These are phyloP conservation scores for Centroberyx gerrardi DNA, from an alignment of 2,797 vertebrate genomes.

Conservation along the genomic window DNA sequence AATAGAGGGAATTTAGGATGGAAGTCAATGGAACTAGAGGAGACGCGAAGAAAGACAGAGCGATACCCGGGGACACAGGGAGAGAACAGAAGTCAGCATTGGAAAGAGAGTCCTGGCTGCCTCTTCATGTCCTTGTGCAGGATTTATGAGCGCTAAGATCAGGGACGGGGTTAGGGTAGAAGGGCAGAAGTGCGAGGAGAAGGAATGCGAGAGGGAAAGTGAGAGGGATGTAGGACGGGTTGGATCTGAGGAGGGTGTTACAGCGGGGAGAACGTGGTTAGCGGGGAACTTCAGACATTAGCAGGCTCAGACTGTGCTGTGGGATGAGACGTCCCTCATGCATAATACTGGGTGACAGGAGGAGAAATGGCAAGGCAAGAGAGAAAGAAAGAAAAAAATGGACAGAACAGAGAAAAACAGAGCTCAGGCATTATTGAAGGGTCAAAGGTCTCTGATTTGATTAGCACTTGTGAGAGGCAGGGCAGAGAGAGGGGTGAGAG, in stretches of 20 bases:
- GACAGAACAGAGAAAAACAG: conserved; percentile 48
- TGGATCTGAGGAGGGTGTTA: conserved; percentile 27
- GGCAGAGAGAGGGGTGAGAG: neutral
- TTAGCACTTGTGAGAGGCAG: conserved; percentile 58
- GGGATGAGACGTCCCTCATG: conserved; percentile 58
- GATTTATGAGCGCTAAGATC: conserved; percentile 82
- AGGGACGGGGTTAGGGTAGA: conserved; percentile 72
- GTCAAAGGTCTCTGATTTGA: conserved; percentile 74
- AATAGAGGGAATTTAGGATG: conserved; percentile 45
- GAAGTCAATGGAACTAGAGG: conserved; percentile 45
- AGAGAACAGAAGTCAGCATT: conserved; percentile 65
- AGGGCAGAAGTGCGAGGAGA: conserved; percentile 48
- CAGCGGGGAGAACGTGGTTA: conserved; percentile 30
- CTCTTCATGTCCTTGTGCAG: conserved; percentile 79
- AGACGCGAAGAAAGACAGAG: conserved; percentile 37
- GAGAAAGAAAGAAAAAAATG: conserved; percentile 34
- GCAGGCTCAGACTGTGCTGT: conserved; percentile 40
- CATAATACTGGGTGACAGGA: conserved; percentile 74
- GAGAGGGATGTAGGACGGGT: conserved; percentile 47
- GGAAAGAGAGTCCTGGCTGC: conserved; percentile 64
- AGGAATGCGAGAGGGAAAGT: conserved; percentile 60
- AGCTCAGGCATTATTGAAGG: conserved; percentile 54
- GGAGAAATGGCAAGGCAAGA: conserved; percentile 63
- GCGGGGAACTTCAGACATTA: conserved; percentile 44
- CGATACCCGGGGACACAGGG: conserved; percentile 56